A percentile compares a stretch with the other conserved stretches of the same genome.
phyloP scores from a whole-genome alignment of 2,797 vertebrate genomes.

The Tragopan temminckii region DNA sequence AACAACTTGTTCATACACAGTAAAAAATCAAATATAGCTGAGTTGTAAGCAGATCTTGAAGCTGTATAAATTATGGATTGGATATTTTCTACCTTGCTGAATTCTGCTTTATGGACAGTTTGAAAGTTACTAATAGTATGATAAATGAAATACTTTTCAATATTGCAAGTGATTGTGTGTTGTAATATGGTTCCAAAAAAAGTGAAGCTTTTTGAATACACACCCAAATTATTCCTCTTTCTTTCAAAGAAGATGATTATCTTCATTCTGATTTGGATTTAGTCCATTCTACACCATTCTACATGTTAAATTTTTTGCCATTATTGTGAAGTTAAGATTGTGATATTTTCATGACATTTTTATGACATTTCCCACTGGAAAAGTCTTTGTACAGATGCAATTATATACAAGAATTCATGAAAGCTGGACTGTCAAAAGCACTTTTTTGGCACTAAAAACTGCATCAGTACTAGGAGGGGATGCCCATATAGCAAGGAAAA shows the following conservation, averaged over 20 bases:
- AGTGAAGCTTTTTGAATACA: not conserved
- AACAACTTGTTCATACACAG: not conserved
- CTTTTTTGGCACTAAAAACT: not conserved
- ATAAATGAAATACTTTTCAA: not conserved
- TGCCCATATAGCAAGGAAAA: not conserved
- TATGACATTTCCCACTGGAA: not conserved
- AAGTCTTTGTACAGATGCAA: not conserved
- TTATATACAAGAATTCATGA: not conserved
- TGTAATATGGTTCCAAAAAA: not conserved
- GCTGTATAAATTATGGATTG: not conserved
- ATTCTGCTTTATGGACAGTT: not conserved
- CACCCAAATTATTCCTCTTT: not conserved
- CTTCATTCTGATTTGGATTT: not conserved
- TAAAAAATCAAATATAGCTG: not conserved
- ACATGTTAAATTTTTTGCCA: not conserved
- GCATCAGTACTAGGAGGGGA: not conserved
- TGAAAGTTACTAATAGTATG: not conserved
- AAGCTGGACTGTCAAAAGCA: not conserved
- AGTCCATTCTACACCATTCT: not conserved
- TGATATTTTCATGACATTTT: slow-evolving; percentile 2
- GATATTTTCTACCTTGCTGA: not conserved
- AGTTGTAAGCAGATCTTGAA: not conserved
- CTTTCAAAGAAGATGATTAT: not conserved
- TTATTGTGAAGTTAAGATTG: not conserved
- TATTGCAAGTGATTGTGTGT: not conserved